Evolutionary conservation across 2,797 vertebrate species (phyloP).

Genomic region (Bradypus variegatus): DNA sequence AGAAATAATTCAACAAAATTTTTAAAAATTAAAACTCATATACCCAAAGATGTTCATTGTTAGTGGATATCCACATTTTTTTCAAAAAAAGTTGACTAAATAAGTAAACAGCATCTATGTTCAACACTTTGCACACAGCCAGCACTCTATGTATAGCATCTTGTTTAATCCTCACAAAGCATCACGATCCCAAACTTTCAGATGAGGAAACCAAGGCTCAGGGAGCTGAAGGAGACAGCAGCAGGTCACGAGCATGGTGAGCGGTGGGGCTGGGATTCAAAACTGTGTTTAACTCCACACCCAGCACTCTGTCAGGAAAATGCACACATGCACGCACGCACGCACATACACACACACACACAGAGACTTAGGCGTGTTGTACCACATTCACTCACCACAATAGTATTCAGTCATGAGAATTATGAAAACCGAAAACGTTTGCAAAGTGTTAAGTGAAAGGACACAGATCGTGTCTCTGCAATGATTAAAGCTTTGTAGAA

Average conservation of each 20-base stretch:
- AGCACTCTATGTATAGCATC: too few species aligned
- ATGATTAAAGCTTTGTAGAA: background rate
- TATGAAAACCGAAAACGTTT: background rate
- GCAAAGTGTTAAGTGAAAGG: background rate
- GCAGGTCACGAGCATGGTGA: background rate
- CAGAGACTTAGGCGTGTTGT: background rate
- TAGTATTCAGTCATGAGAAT: background rate
- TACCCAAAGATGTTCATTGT: background rate
- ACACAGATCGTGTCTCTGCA: background rate
- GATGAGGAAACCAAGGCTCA: background rate
- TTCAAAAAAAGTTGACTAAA: background rate
- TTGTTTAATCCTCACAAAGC: background rate
- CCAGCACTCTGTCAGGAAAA: background rate
- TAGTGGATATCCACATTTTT: slow-evolving; percentile 3
- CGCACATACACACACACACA: background rate
- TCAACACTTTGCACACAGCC: background rate
- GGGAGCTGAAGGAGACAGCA: background rate
- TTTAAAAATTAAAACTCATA: background rate
- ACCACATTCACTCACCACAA: background rate
- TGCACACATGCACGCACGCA: background rate
- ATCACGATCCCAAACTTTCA: background rate
- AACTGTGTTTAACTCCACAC: background rate
- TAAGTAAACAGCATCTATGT: background rate
- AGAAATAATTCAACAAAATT: background rate
- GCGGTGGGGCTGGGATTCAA: background rate